Evolutionary conservation across 2,888 invertebrate species (phyloP), one percentile per base, ranked within the genome.

Genomic region (Megamerina dolium): DNA sequence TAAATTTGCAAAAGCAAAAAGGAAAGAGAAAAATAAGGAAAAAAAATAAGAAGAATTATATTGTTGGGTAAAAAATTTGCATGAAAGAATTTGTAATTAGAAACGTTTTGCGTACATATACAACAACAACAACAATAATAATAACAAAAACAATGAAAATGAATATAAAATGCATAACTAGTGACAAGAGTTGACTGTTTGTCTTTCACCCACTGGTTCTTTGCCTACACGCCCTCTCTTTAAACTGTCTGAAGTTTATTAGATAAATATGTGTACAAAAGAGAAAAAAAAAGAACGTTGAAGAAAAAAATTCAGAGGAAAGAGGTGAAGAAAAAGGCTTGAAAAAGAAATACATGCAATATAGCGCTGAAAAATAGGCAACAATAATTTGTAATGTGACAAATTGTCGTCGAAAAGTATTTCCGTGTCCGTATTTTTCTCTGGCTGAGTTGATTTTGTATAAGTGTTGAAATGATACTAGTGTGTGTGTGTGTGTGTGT

Each of bases 51-150:
- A 31, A 31, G 16, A 31, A 31, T 31, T 31, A 31, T 14, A 9
- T 31, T 31, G 31, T n/a, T n/a, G n/a, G n/a, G n/a, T n/a, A n/a
- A n/a, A n/a, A n/a, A n/a, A n/a, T n/a, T n/a, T n/a, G 16, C 31
- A 14, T 10, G 9, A 16, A n/a, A 16, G 31, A 31, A 31, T 31
- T 31, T 31, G 31, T 31, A 31, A 31, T 31, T 31, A 31, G 31
- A 31, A 31, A 31, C 31, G 31, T 16, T 14, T 16, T 14, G 2
- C n/a, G n/a, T 10, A 26, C 26, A 26, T 10, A 9, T 10, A 26
- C 26, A 26, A 26, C n/a, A 27, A 27, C 27, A 27, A 27, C 27
- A 27, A 27, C 27, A 4, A 5, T 13, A 27, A 23, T 6, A 13
- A 30, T 8, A 13, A 13, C 13, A 13, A n/a, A 10, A 30, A 13